Evolutionary conservation across 1,140 invertebrate species (phyloP).

Genomic region (Tribolium madens): DNA sequence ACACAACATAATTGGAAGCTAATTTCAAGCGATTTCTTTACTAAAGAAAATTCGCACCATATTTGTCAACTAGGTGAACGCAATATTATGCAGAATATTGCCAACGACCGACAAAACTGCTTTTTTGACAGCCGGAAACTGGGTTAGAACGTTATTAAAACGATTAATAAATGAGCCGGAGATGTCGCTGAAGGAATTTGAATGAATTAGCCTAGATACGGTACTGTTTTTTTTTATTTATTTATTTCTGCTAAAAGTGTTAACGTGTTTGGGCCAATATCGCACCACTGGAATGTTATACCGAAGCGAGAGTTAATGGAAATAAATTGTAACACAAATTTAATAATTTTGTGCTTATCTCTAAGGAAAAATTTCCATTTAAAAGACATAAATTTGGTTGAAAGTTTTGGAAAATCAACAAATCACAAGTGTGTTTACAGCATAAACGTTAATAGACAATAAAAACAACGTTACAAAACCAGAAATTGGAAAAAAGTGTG

Average conservation of each 20-base stretch:
- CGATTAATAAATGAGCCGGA: not conserved
- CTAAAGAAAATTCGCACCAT: not conserved
- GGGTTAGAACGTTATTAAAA: not conserved
- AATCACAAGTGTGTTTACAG: too few species aligned
- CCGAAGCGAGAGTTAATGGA: not conserved
- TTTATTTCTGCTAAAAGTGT: not conserved
- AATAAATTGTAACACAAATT: not conserved
- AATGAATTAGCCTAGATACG: not conserved
- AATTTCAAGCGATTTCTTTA: conserved; percentile 26
- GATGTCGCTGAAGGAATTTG: not conserved
- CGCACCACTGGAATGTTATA: not conserved
- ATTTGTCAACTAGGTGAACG: not conserved
- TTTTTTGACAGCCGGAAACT: not conserved
- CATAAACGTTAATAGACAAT: too few species aligned
- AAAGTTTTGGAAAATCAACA: too few species aligned
- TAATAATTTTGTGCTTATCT: too few species aligned
- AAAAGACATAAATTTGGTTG: too few species aligned
- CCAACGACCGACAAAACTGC: not conserved
- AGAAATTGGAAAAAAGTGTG: too few species aligned
- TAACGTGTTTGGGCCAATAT: conserved; percentile 3
- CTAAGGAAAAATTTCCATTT: too few species aligned
- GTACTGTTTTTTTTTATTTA: not conserved
- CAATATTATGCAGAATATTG: not conserved
- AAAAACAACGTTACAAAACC: too few species aligned
- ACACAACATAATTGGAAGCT: conserved; percentile 14